phyloP scores from a whole-genome alignment of 1,140 invertebrate species.

The Drosophila sechellia region DNA sequence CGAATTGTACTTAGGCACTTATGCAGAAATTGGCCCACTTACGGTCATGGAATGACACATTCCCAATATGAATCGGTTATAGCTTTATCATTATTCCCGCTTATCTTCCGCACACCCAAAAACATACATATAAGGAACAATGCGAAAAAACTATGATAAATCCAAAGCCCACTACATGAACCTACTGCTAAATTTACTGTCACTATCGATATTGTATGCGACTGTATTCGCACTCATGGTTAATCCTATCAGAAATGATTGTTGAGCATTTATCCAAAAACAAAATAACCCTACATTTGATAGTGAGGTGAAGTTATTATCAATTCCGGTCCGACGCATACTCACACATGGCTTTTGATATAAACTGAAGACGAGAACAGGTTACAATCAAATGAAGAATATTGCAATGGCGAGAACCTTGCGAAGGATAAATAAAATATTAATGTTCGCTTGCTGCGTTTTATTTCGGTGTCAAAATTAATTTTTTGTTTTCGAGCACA shows the following conservation, averaged over 20 bases:
- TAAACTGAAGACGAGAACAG: conserved; percentile 3
- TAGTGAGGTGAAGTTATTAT: neutral
- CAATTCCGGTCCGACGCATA: conserved; percentile 9
- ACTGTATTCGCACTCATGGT: conserved; percentile 19
- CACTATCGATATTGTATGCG: conserved; percentile 13
- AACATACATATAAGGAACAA: conserved; percentile 8
- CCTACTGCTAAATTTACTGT: conserved; percentile 19
- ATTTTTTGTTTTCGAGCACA: too few relatives aligned
- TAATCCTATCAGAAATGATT: conserved; percentile 7
- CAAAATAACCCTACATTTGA: too few relatives aligned
- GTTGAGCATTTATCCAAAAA: conserved; percentile 1
- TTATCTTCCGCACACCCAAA: neutral
- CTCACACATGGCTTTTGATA: conserved; percentile 16
- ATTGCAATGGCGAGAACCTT: neutral
- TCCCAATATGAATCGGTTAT: neutral
- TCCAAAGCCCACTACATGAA: conserved; percentile 3
- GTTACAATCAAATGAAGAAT: neutral
- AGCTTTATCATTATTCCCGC: conserved; percentile 8
- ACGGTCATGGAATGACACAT: conserved; percentile 33
- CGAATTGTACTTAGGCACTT: conserved; percentile 42
- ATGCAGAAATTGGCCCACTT: conserved; percentile 24
- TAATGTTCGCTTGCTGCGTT: conserved; percentile 33
- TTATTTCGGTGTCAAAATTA: conserved; percentile 9
- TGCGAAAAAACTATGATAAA: conserved; percentile 12
- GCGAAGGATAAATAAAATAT: conserved; percentile 23